A percentile compares a stretch with the other conserved stretches of the same genome.
Conservation (phyloP, 2,888 invertebrate genomes). For the Polydrusus tereticollis region DNA sequence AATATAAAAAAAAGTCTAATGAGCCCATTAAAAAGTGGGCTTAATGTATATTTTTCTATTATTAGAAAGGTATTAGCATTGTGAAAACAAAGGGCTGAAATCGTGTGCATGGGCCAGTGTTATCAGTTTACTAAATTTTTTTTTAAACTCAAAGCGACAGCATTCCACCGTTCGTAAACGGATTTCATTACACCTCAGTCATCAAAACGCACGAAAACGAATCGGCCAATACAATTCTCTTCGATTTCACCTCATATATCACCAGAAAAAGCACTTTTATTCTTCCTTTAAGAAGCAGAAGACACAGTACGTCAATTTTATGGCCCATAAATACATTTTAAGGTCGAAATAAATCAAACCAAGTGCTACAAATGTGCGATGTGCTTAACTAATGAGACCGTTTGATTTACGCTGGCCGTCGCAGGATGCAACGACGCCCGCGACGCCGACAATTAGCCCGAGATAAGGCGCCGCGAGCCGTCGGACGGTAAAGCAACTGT, state of each 20-base stretch:
- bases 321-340: constrained; percentile 54
- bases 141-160: no score
- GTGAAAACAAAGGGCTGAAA: no score
- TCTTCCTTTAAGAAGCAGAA: constrained; percentile 2
- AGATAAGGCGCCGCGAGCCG: constrained; percentile 18
- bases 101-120: no score
- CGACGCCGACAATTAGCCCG: constrained; percentile 6
- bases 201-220: no score
- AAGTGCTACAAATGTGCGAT: constrained; percentile 49
- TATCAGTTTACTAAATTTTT: no score
- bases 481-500: background rate
- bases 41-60: no score
- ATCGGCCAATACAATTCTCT: no score
- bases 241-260: background rate
- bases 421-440: constrained; percentile 5
- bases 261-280: background rate
- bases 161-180: no score
- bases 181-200: no score
- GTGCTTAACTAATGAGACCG: constrained; percentile 53
- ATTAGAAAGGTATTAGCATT: no score
- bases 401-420: constrained; percentile 42
- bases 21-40: no score
- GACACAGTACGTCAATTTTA: constrained; percentile 49
- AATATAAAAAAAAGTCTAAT: no score
- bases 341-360: constrained; percentile 58